phyloP scores from a whole-genome alignment of 2,113 vertebrate species.

The Callithrix jacchus region DNA sequence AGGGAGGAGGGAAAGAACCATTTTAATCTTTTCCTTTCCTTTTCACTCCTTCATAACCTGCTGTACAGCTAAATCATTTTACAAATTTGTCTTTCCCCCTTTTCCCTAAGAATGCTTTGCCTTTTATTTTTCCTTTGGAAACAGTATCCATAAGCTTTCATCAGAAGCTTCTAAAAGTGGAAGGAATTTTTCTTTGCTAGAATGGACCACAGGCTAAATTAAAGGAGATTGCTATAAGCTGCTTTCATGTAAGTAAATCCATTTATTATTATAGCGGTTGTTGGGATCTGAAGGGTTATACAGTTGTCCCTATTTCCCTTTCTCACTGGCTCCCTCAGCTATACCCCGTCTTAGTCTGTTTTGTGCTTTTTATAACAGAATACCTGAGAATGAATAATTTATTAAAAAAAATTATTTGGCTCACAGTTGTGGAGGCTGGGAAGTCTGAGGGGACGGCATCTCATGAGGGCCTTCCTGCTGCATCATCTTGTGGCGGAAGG shows the following conservation, averaged over 20 bases:
- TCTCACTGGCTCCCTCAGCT: background rate
- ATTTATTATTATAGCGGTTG: background rate
- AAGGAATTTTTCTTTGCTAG: constrained; percentile 27
- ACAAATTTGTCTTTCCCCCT: background rate
- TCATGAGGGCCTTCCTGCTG: background rate
- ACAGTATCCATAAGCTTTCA: constrained; percentile 7
- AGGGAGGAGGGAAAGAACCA: constrained; percentile 58
- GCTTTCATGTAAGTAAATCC: constrained; percentile 36
- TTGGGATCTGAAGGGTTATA: background rate
- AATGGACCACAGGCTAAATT: constrained; percentile 31
- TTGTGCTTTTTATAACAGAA: background rate
- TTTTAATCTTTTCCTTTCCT: constrained; percentile 53
- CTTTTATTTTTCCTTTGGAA: constrained; percentile 43
- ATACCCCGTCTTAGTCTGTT: background rate
- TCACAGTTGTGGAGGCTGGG: background rate
- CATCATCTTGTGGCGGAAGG: background rate
- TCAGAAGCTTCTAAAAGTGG: constrained; percentile 11
- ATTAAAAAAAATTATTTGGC: background rate
- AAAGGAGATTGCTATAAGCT: background rate
- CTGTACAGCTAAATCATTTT: constrained; percentile 6
- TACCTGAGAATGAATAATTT: background rate
- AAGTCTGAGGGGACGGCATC: background rate
- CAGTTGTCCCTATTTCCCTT: background rate
- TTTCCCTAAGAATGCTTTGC: background rate
- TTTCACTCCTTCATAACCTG: constrained; percentile 39